phyloP scores from a whole-genome alignment of 2,888 invertebrate species.

The Hydropsyche betteni region DNA sequence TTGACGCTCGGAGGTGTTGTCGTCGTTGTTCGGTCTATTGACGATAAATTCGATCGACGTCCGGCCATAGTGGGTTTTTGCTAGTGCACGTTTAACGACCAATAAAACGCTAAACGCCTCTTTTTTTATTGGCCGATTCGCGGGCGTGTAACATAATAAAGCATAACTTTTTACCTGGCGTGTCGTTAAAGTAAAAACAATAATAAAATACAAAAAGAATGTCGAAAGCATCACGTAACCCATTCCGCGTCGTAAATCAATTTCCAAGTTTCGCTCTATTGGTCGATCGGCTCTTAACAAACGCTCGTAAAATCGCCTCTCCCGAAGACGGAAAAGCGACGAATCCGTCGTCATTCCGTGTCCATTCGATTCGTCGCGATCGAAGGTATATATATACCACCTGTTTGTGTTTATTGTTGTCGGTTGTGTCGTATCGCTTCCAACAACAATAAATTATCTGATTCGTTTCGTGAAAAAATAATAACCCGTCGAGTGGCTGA shows the following conservation, averaged over 20 bases:
- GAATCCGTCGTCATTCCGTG: not conserved
- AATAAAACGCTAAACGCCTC: slow-evolving; percentile 26
- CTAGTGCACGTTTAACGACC: slow-evolving; percentile 26
- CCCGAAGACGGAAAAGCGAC: not conserved
- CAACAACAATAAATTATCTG: slow-evolving; percentile 38
- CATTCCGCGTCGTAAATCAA: slow-evolving; percentile 40
- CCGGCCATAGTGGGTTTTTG: slow-evolving; percentile 19
- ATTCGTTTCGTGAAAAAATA: slow-evolving; percentile 35
- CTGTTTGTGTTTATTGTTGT: no score
- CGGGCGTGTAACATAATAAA: slow-evolving; percentile 30
- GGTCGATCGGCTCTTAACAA: slow-evolving; percentile 38
- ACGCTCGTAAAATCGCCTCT: slow-evolving; percentile 38
- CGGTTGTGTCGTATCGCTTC: not conserved
- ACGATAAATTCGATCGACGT: slow-evolving; percentile 11
- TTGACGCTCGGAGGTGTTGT: not conserved
- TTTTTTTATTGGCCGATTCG: slow-evolving; percentile 31
- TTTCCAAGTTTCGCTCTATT: slow-evolving; percentile 41
- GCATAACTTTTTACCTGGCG: slow-evolving; percentile 31
- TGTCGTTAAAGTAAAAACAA: slow-evolving; percentile 9
- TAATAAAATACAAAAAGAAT: slow-evolving; percentile 5
- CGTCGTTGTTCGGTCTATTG: slow-evolving; percentile 10
- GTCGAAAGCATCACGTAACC: slow-evolving; percentile 31
- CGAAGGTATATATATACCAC: no score
- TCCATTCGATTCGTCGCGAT: no score
- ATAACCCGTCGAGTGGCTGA: slow-evolving; percentile 5